A percentile compares a stretch with the other conserved stretches of the same genome.
Conservation (phyloP, 2,113 vertebrate species). For the Diphyllodes magnificus region DNA sequence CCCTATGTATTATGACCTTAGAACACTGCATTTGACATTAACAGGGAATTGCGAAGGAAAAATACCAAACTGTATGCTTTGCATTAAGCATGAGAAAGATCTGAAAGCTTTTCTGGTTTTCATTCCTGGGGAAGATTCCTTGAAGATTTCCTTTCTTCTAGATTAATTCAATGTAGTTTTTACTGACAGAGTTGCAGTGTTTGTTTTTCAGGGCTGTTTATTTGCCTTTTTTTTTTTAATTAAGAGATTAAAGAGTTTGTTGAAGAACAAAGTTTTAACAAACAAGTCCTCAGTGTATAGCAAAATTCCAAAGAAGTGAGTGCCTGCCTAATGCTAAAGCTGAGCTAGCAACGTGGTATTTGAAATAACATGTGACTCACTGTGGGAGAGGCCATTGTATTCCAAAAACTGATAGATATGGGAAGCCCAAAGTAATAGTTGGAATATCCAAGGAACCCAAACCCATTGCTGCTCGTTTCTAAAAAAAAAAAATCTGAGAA, state of each 20-base stretch:
- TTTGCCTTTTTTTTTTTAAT: background rate
- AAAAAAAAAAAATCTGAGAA: background rate
- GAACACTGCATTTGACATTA: background rate
- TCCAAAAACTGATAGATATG: background rate
- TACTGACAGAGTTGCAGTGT: background rate
- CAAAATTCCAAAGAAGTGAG: background rate
- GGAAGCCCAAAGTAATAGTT: background rate
- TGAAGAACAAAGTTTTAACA: background rate
- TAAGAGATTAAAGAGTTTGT: background rate
- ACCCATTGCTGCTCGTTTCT: background rate
- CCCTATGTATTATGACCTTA: background rate
- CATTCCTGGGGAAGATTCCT: background rate
- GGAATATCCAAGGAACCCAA: background rate
- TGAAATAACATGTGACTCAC: background rate
- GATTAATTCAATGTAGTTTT: background rate
- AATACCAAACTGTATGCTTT: background rate
- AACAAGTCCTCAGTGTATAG: background rate
- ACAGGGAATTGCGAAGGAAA: background rate
- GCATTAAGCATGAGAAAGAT: background rate
- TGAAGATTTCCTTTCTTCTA: background rate
- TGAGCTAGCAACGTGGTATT: background rate
- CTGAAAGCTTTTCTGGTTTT: background rate
- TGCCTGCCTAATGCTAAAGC: background rate
- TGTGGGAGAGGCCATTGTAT: background rate
- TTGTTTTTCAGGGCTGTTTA: background rate